phyloP scores from a whole-genome alignment of 53 echinoderm and acorn worm species.

The Holothuria scabra region DNA sequence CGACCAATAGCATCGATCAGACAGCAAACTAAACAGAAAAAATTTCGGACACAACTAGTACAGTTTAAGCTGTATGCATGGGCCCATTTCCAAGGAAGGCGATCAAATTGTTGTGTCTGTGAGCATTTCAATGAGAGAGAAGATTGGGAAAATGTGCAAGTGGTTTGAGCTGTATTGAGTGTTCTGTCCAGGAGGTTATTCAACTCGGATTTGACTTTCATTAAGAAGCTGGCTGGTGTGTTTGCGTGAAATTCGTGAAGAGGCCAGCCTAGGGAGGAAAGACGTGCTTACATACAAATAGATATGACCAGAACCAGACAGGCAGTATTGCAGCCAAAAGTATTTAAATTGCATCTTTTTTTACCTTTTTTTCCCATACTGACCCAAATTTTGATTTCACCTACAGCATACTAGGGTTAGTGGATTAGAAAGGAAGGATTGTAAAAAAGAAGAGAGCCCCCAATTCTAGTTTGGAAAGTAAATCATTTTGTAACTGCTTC shows the following conservation, averaged over 20 bases:
- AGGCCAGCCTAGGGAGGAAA: constrained; percentile 26
- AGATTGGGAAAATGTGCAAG: constrained; percentile 46
- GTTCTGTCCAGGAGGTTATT: constrained; percentile 44
- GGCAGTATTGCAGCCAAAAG: constrained; percentile 35
- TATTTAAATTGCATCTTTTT: constrained; percentile 27
- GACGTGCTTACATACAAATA: constrained; percentile 11
- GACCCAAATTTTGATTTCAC: constrained; percentile 37
- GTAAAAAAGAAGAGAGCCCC: constrained; percentile 22
- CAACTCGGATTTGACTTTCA: constrained; percentile 35
- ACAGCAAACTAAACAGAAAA: constrained; percentile 11
- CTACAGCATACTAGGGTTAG: constrained; percentile 11
- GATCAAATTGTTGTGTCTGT: constrained; percentile 46
- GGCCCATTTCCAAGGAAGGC: constrained; percentile 38
- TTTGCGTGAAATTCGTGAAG: constrained; percentile 33
- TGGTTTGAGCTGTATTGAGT: constrained; percentile 40
- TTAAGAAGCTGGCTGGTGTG: constrained; percentile 35
- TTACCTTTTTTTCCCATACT: constrained; percentile 20
- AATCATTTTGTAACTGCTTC: too few relatives aligned
- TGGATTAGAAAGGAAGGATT: background rate
- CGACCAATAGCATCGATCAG: constrained; percentile 28
- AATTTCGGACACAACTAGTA: constrained; percentile 32
- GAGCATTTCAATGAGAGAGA: constrained; percentile 18
- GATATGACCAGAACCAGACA: constrained; percentile 38
- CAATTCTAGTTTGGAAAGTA: background rate
- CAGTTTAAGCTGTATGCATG: constrained; percentile 28